These are phyloP conservation scores for Dolomedes plantarius DNA, from an alignment of 2,888 invertebrate genomes.

Conservation along the genomic window DNA sequence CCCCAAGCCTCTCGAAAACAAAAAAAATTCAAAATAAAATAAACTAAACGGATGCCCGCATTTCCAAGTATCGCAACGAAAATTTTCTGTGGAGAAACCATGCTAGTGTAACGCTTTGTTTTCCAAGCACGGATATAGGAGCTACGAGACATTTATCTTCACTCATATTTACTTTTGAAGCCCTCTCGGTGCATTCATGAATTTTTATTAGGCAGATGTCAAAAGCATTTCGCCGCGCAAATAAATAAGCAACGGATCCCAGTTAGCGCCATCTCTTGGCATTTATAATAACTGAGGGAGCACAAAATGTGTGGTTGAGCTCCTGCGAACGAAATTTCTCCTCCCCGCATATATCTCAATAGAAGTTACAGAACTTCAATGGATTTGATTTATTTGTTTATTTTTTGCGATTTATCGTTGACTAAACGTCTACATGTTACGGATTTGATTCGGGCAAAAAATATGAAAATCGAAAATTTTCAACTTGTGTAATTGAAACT, in stretches of 20 bases:
- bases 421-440: too few species aligned
- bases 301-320: too few species aligned
- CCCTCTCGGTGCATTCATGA: constrained; percentile 63
- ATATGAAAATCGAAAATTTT: too few species aligned
- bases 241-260: constrained; percentile 20
- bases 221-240: constrained; percentile 47
- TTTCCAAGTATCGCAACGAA: constrained; percentile 14
- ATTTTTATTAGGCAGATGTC: constrained; percentile 69
- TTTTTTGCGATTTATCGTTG: neutral
- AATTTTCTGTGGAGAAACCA: constrained; percentile 17
- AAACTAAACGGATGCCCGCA: constrained; percentile 11
- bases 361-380: too few species aligned
- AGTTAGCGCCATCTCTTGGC: constrained; percentile 20
- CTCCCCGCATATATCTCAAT: too few species aligned
- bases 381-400: too few species aligned
- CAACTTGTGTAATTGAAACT: too few species aligned
- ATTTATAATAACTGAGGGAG: neutral
- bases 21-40: constrained; percentile 6
- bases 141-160: constrained; percentile 58
- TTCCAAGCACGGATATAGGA: constrained; percentile 25
- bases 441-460: too few species aligned
- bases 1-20: constrained; percentile 11
- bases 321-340: too few species aligned
- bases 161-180: constrained; percentile 65
- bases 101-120: constrained; percentile 45